Evolutionary conservation across 2,797 vertebrate genomes (phyloP).

Genomic region (Poecile montanus): DNA sequence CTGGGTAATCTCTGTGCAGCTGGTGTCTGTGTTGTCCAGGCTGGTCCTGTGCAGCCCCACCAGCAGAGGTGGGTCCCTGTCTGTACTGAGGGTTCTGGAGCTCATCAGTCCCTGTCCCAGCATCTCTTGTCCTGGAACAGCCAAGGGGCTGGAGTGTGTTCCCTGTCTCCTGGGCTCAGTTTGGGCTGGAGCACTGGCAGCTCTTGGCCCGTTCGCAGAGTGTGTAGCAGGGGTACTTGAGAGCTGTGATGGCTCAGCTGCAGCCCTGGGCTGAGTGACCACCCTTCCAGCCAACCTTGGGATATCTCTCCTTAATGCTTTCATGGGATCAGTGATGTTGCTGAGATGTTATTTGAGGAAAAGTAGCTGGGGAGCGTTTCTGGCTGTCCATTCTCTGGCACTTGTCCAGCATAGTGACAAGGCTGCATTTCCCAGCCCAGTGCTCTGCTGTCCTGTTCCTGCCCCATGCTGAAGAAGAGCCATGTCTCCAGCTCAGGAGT

Average conservation of each 20-base stretch:
- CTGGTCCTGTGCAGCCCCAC: neutral
- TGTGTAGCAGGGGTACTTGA: rapidly evolving
- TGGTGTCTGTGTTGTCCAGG: neutral
- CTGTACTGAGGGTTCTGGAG: neutral
- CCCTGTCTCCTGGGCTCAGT: rapidly evolving
- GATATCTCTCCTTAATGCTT: neutral
- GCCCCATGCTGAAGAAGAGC: neutral
- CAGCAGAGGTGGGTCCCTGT: neutral
- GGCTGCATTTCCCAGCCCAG: neutral
- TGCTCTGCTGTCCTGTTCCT: neutral
- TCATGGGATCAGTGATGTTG: neutral
- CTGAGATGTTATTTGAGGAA: neutral
- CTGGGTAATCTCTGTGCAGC: neutral
- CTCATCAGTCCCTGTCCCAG: rapidly evolving
- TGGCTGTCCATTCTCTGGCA: neutral
- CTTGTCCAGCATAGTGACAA: neutral
- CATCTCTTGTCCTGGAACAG: neutral
- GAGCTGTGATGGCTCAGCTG: neutral
- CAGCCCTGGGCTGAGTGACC: neutral
- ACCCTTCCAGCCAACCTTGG: neutral
- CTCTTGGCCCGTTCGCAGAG: rapidly evolving
- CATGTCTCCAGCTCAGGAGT: neutral
- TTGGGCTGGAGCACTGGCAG: neutral
- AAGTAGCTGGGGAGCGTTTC: neutral
- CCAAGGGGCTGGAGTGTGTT: neutral